Base-by-base conservation (phyloP, 1,140 invertebrate genomes). In the Drosophila pseudoananassae region DNA sequence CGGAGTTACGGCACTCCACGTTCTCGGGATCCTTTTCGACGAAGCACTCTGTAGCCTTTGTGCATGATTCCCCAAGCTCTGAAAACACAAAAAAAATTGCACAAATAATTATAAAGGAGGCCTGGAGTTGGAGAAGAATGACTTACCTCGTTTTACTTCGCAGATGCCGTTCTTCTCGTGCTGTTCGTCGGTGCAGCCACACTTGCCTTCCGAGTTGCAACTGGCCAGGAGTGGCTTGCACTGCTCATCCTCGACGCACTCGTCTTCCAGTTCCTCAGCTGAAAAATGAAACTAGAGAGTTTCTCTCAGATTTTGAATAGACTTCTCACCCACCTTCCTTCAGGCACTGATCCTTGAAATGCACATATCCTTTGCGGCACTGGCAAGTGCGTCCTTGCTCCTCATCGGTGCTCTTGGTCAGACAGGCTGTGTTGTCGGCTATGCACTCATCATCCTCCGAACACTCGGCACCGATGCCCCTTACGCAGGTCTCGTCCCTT, bases 1-100 rank as follows among this genome's bases (percentile, higher is more conserved):
- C 57, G 1, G 92, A 92, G 71, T 94, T 94, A 8, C 93, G 84
- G 55, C 93, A 94, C 8, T 93, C 92, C 0, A 93, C 92, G 14
- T 82, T 75, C 15, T 93, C 90, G 0, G 92, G 85, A 17, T 91
- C 75, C 10, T 90, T 91, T 3, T 69, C 65, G 1, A 93, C 71
- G 68, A 73, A 93, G 56, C 93, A 93, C 52, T 94, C 80, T 20
- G 92, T 92, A 25, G 82, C 91, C 6, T 92, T 90, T 0, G 75
- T 59, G 55, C 93, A 93, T 0, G 69, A 15, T 29, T 93, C 92
- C 9, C 92, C 90, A 0, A 93, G 76, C 45, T 75, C 93, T 93
- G 75, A n/a, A 3, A n/a, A n/a, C n/a, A n/a, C n/a, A n/a, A n/a
- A n/a, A 4, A 4, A 17, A 31, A 29, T 10, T 7, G 1, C 1